Percentiles rank a stretch among this genome's conserved stretches.
Evolutionary conservation across 2,113 vertebrate species (phyloP).

Genomic region (Podiceps cristatus): DNA sequence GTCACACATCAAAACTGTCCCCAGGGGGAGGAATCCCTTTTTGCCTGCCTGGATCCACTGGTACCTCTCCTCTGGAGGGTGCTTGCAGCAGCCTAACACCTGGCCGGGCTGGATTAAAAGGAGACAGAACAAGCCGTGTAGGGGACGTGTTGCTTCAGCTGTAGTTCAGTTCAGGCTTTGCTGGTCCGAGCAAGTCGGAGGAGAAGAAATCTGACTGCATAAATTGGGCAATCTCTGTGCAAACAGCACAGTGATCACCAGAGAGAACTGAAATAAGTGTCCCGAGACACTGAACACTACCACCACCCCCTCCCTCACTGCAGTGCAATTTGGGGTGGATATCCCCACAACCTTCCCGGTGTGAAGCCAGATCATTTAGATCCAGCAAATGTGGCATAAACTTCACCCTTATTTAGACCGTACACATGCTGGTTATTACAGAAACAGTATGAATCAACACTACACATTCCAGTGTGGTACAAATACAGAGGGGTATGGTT

Average conservation of each 20-base stretch:
- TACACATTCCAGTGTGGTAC: background rate
- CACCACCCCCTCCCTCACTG: no score
- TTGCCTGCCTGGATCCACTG: background rate
- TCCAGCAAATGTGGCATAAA: background rate
- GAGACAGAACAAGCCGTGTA: background rate
- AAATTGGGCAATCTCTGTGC: background rate
- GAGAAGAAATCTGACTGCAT: background rate
- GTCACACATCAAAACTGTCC: background rate
- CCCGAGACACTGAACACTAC: background rate
- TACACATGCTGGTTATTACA: rapidly evolving
- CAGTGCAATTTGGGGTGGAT: background rate
- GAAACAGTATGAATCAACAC: background rate
- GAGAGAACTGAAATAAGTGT: background rate
- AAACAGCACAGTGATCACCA: background rate
- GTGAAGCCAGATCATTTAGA: background rate
- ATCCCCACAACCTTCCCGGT: background rate
- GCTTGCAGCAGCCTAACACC: rapidly evolving
- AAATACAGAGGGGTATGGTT: background rate
- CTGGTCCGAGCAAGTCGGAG: background rate
- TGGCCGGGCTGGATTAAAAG: background rate
- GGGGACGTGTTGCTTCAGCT: background rate
- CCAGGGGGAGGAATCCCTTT: background rate
- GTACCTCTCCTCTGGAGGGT: background rate
- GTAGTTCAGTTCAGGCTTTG: background rate
- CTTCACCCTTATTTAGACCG: background rate